Conservation (phyloP, 2,888 invertebrate species). For the Bugula neritina region DNA sequence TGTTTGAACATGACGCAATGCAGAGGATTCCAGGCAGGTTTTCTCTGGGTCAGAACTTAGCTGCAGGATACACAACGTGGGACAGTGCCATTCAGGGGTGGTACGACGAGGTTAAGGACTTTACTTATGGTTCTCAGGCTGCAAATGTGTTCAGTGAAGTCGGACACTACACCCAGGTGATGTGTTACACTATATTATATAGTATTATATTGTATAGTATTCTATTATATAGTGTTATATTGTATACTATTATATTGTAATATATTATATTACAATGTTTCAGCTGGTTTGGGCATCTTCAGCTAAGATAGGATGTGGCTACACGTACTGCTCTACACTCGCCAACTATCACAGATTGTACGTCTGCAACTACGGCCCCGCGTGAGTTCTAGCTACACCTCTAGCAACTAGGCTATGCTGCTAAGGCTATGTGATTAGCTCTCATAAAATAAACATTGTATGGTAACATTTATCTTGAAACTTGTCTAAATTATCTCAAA, state of each 20-base stretch:
- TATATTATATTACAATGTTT: neutral
- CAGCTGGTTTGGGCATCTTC: constrained; percentile 25
- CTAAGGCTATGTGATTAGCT: too few species aligned
- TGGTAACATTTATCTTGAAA: too few species aligned
- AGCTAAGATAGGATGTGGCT: constrained; percentile 26
- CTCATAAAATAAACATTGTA: too few species aligned
- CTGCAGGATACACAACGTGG: constrained; percentile 32
- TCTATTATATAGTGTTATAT: too few species aligned
- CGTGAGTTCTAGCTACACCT: too few species aligned
- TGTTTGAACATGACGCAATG: constrained; percentile 30
- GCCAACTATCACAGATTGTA: neutral
- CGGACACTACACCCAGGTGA: constrained; percentile 35
- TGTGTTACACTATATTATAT: too few species aligned
- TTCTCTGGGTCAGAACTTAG: constrained; percentile 33
- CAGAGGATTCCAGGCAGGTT: constrained; percentile 31
- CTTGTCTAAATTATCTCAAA: too few species aligned
- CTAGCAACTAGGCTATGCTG: too few species aligned
- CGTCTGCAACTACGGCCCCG: constrained; percentile 27
- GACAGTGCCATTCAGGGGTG: constrained; percentile 30
- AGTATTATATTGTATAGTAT: too few species aligned
- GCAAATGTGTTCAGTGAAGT: constrained; percentile 26
- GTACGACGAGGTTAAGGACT: constrained; percentile 32
- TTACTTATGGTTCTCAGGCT: constrained; percentile 28
- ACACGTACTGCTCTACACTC: constrained; percentile 1
- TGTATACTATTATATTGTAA: too few species aligned